Evolutionary conservation across 2,888 invertebrate genomes (phyloP).

Genomic region (Morinoia aosen): DNA sequence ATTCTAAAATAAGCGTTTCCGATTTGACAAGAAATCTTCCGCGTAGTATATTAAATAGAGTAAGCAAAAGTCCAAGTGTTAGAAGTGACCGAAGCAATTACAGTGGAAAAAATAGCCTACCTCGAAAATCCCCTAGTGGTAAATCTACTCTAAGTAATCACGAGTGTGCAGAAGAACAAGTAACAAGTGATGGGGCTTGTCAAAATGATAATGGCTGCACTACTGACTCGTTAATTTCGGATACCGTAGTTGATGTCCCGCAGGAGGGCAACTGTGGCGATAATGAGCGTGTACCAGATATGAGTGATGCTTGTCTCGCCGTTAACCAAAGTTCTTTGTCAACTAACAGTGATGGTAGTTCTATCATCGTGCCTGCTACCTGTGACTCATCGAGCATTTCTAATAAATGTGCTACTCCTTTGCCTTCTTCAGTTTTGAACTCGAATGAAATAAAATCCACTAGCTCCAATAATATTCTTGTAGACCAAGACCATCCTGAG

Average conservation of each 20-base stretch:
- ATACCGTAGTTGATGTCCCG: not conserved
- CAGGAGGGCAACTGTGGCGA: not conserved
- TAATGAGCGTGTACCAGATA: not conserved
- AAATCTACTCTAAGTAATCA: not conserved
- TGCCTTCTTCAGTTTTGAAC: not conserved
- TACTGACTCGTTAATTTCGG: not conserved
- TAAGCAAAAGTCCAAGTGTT: conserved; percentile 52
- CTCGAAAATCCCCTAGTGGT: conserved; percentile 64
- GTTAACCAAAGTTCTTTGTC: not conserved
- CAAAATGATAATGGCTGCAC: not conserved
- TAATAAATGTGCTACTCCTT: not conserved
- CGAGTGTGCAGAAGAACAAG: not conserved
- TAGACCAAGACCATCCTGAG: not conserved
- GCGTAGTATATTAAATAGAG: conserved; percentile 29
- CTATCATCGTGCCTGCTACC: not conserved
- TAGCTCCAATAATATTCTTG: not conserved
- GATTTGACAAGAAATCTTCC: conserved; percentile 35
- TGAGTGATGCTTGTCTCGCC: not conserved
- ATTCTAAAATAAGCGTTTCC: conserved; percentile 56
- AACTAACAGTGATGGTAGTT: not conserved
- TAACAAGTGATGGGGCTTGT: not conserved
- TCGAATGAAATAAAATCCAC: not conserved
- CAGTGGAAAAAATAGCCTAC: not conserved
- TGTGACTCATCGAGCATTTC: not conserved
- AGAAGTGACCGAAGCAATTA: conserved; percentile 53